Evolutionary conservation across 2,113 vertebrate species (phyloP).

Genomic region (Gavialis gangeticus): DNA sequence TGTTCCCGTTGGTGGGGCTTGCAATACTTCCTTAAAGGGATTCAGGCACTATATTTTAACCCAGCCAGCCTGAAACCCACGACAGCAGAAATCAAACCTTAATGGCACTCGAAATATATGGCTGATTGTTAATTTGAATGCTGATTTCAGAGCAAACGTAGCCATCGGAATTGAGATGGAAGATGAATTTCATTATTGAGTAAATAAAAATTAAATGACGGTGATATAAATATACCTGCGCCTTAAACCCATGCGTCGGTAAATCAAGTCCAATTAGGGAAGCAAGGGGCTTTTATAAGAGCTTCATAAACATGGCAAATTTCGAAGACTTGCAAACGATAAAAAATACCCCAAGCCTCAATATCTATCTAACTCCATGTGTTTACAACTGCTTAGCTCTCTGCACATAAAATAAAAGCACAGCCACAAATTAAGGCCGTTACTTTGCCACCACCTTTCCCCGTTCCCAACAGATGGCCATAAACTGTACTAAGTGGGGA

Average conservation of each 20-base stretch:
- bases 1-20: background rate
- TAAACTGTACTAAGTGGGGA: fast-evolving
- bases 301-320: slow-evolving; percentile 16
- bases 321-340: background rate
- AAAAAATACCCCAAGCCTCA: slow-evolving; percentile 19
- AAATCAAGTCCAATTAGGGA: slow-evolving; percentile 18
- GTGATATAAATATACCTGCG: background rate
- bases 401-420: slow-evolving; percentile 29
- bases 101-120: background rate
- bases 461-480: background rate
- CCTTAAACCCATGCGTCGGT: background rate
- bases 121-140: slow-evolving; percentile 24
- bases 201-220: slow-evolving; percentile 54
- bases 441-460: background rate
- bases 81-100: slow-evolving; percentile 18
- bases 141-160: background rate
- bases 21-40: background rate
- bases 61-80: background rate
- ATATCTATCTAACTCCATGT: background rate
- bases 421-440: background rate
- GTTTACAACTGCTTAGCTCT: slow-evolving; percentile 20
- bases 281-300: slow-evolving; percentile 13
- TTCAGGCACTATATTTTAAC: background rate
- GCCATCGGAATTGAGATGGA: slow-evolving; percentile 26
- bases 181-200: slow-evolving; percentile 15